Conservation (phyloP, 1,140 invertebrate species). For the Triops longicaudatus region DNA sequence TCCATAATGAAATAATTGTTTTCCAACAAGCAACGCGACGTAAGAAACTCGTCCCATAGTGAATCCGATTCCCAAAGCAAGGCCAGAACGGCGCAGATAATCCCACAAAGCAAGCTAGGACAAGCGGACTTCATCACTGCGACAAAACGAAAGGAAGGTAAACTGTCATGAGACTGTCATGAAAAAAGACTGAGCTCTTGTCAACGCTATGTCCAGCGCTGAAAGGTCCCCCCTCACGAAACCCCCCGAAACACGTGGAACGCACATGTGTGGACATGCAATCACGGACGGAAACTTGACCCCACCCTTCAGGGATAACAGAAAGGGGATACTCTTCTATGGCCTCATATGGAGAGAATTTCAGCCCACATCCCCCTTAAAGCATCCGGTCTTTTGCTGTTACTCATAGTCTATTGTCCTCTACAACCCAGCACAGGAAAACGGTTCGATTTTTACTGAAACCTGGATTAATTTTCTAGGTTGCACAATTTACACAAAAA, state of each 20-base stretch:
- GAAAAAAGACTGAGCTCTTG: neutral
- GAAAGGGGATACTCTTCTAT: slow-evolving; percentile 11
- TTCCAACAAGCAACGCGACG: slow-evolving; percentile 58
- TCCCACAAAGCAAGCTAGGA: neutral
- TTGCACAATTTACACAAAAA: no score
- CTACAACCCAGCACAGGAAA: neutral
- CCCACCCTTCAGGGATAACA: neutral
- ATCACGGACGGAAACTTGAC: slow-evolving; percentile 3
- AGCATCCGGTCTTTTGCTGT: neutral
- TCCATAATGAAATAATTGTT: slow-evolving; percentile 80
- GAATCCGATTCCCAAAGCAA: neutral
- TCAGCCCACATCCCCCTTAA: neutral
- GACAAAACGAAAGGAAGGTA: neutral
- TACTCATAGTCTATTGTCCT: neutral
- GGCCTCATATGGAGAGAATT: neutral
- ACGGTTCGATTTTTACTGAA: no score
- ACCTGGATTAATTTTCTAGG: no score
- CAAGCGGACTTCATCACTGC: neutral
- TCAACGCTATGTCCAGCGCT: neutral
- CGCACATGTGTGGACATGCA: neutral
- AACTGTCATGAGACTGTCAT: neutral
- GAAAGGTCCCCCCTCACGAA: no score
- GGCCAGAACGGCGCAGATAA: neutral
- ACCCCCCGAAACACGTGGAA: neutral
- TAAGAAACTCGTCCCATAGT: neutral